Evolutionary conservation across 2,113 vertebrate species (phyloP), one percentile per base, ranked within the genome.

Genomic region (Microcebus jonahi): DNA sequence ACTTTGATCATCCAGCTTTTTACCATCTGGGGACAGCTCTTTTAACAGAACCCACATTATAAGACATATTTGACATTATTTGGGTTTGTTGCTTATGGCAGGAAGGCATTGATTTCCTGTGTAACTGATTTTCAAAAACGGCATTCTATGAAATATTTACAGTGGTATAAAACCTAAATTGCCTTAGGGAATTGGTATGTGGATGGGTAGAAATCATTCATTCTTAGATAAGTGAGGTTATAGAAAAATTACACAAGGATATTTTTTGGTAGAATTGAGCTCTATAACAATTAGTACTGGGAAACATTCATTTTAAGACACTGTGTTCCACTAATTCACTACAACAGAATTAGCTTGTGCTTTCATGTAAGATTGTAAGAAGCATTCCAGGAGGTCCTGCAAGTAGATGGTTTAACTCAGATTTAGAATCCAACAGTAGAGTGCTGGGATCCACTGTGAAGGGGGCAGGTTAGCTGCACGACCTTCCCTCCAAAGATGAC

Each of bases 141-240:
- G 55, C 53, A 81, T 96, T 97, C 81, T 92, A 63, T 83, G 79
- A 96, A 97, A 97, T 91, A 57, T 39, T 96, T 91, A 70, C 11
- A 53, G 6, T 89, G 36, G 4, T 91, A 34, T 65, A 85, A 96
- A 81, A 65, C 68, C 55, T 92, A 79, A 94, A 67, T 48, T 97
- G 15, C 34, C 18, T 39, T 70, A 77, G 73, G 93, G 90, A 93
- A 84, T 93, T 96, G 67, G 31, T 95, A 31, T 57, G 5, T 94
- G 31, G 27, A 73, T 76, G 27, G 50, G 73, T 76, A 23, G 42
- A 81, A 6, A 23, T 83, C 34, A 7, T 92, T 97, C 59, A 39
- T 91, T 96, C 73, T 82, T 96, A 23, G 80, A 31, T 88, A 94
- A 87, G 6, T 86, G 73, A 55, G 29, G 23, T 88, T 83, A 50